Evolutionary conservation across 1,140 invertebrate genomes (phyloP), one percentile per base, ranked within the genome.

Genomic region (Trichomalopsis sarcophagae): DNA sequence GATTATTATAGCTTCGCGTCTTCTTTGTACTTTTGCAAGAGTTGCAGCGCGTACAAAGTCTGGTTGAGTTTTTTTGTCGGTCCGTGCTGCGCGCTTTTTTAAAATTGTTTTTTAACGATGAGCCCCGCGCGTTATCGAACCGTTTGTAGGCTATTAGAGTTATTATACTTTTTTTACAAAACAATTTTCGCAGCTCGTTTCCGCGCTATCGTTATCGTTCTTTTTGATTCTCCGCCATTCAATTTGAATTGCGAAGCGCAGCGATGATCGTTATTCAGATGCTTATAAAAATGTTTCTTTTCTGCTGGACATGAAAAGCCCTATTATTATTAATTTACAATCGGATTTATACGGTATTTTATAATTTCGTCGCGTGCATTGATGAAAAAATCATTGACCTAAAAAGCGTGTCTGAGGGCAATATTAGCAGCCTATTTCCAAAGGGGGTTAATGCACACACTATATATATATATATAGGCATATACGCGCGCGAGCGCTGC

Each of bases 361-460:
- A 71, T 71, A 71, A 27, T 71, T 71, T 30, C 3, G 27, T 2
- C 23, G 10, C 30, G 7, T 44, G 10, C 2, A 30, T 71, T 75
- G 73, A 44, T 75, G 3, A 40, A 75, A 75, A 75, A 75, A 36
- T 23, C 21, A 33, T 75, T n/a, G 73, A 75, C 73, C 73, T 75
- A 36, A 44, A 75, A 75, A 75, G 14, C 2, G 10, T 3, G 21
- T 10, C 21, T 27, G 30, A 75, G 36, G 36, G 73, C 36, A 75
- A 75, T 75, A 44, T 75, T 40, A 36, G 36, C 36, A n/a, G 21
- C 36, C 13, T 44, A 40, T 44, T 75, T 66, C 23, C 55, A 36
- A 79, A 79, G 21, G 50, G 40, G 77, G 77, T 66, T 66, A 79
- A 66, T 36, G 21, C 23, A 66, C 27, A 66, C 50, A 23, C 1